Base-by-base conservation (phyloP, 2,888 invertebrate species). In the Agriopis marginaria region DNA sequence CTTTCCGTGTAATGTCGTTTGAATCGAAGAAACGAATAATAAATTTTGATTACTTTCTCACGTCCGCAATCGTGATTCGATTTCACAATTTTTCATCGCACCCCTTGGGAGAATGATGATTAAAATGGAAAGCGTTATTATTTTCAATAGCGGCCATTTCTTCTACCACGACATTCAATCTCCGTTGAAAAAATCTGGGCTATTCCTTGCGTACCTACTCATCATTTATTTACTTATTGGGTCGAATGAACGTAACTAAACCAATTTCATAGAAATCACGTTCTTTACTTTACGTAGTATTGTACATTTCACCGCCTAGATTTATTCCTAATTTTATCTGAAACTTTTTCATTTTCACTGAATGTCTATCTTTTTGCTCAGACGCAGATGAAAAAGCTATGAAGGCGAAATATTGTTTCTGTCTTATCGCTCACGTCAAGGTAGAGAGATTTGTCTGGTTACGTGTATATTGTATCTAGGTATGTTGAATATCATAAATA, bases 41-140 rank as follows among this genome's bases (percentile, higher is more conserved):
- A 91, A 89, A 92, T 91, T 91, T 91, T 90, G 91, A 92, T 93
- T 92, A 92, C 90, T 86, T 90, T 91, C 89, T 89, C 91, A 89
- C 91, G 91, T 91, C 88, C 90, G 86, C 87, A 84, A 82, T 85
- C 91, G 91, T 93, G 92, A 91, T 89, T 89, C 85, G 92, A 88
- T 92, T 91, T 82, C 85, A 86, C 86, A 90, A 91, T 90, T 89
- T 88, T 87, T 87, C 83, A 85, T 78, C 84, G 79, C 82, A 81
- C 85, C 85, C 85, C 83, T 82, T 77, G 84, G 81, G 82, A 86
- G 86, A 89, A 84, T 86, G 84, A 86, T 88, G 89, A 89, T 89
- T 88, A 90, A 91, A 91, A 86, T 88, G 85, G 81, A 85, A 87
- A 86, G 85, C 83, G 83, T 84, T 85, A 84, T 86, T 82, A 82